Evolutionary conservation across 2,888 invertebrate genomes (phyloP).

Genomic region (Latheticus oryzae): DNA sequence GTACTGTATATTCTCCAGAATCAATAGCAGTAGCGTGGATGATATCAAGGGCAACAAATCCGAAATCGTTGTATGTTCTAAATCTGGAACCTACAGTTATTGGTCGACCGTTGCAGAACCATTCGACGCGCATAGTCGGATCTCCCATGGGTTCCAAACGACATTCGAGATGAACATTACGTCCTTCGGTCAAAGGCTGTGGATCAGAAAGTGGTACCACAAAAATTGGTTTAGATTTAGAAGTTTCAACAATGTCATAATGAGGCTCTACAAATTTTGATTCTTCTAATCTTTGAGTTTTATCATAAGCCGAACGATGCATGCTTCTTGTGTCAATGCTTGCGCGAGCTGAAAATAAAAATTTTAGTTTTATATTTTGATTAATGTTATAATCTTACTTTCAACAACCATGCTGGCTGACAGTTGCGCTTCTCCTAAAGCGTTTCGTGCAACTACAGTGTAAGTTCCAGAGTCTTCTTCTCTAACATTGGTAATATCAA

Average conservation of each 20-base stretch:
- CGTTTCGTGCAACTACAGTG: constrained; percentile 92
- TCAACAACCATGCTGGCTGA: constrained; percentile 88
- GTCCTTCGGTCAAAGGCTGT: constrained; percentile 87
- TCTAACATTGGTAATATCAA: constrained; percentile 93
- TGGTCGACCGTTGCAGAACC: constrained; percentile 94
- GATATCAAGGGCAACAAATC: constrained; percentile 96
- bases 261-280: constrained; percentile 88
- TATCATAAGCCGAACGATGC: constrained; percentile 87
- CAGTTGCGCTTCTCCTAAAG: constrained; percentile 87
- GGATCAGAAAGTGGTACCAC: constrained; percentile 89
- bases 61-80: constrained; percentile 96
- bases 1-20: constrained; percentile 93
- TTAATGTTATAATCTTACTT: constrained; percentile 76
- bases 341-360: constrained; percentile 77
- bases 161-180: constrained; percentile 91
- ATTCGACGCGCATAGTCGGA: constrained; percentile 94
- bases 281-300: constrained; percentile 88
- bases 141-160: constrained; percentile 95
- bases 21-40: constrained; percentile 94
- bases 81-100: constrained; percentile 92
- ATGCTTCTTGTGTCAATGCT: constrained; percentile 91
- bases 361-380: constrained; percentile 18
- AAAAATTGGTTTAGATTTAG: constrained; percentile 95
- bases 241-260: constrained; percentile 91
- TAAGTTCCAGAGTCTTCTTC: constrained; percentile 94